phyloP scores from a whole-genome alignment of 2,888 invertebrate genomes.

The Scelioninae gen. 2 region DNA sequence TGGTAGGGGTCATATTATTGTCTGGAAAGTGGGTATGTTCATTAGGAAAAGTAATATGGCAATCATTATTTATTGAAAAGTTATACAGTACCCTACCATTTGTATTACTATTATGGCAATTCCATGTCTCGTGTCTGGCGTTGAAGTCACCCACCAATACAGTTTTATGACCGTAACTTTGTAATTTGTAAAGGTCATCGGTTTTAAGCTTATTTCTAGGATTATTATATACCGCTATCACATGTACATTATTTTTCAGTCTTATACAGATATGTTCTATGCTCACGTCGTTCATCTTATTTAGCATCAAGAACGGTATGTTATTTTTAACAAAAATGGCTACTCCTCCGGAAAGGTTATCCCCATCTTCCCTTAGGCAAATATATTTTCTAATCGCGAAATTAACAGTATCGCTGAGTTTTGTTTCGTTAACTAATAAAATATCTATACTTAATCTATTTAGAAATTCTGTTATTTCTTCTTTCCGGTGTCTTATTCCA shows the following conservation, averaged over 20 bases:
- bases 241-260: slow-evolving; percentile 42
- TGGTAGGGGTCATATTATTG: slow-evolving; percentile 60
- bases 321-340: slow-evolving; percentile 58
- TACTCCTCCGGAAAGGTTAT: slow-evolving; percentile 52
- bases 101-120: slow-evolving; percentile 57
- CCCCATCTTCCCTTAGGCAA: slow-evolving; percentile 56
- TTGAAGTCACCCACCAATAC: slow-evolving; percentile 63
- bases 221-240: slow-evolving; percentile 58
- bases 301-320: too few relatives aligned
- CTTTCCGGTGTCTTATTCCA: slow-evolving; percentile 48
- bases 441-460: slow-evolving; percentile 9
- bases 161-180: too few relatives aligned
- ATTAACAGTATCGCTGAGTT: slow-evolving; percentile 28
- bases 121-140: slow-evolving; percentile 61
- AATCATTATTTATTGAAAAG: slow-evolving; percentile 57
- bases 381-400: slow-evolving; percentile 59
- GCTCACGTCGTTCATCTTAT: slow-evolving; percentile 9
- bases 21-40: slow-evolving; percentile 61
- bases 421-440: slow-evolving; percentile 32
- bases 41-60: slow-evolving; percentile 53
- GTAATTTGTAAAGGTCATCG: too few relatives aligned
- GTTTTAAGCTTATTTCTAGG: slow-evolving; percentile 48
- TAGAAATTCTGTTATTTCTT: slow-evolving; percentile 21
- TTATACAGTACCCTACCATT: slow-evolving; percentile 57
- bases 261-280: slow-evolving; percentile 56